phyloP scores from a whole-genome alignment of 1,140 invertebrate species.

The Pissodes strobi region DNA sequence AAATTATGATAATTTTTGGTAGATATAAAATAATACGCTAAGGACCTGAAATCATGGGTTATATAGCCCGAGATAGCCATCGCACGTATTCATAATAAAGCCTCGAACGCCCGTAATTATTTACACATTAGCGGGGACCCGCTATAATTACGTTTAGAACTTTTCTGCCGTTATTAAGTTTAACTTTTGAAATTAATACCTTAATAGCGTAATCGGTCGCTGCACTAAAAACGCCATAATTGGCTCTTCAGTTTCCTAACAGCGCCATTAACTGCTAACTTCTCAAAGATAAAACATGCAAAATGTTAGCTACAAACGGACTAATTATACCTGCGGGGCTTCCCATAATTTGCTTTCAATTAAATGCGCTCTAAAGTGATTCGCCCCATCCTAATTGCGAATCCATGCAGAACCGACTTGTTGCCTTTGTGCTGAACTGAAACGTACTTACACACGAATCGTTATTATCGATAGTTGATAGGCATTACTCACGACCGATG shows the following conservation, averaged over 20 bases:
- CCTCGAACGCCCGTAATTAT: slow-evolving; percentile 24
- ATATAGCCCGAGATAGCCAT: slow-evolving; percentile 15
- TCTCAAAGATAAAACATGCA: slow-evolving; percentile 27
- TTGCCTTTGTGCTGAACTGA: slow-evolving; percentile 6
- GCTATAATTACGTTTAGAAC: slow-evolving; percentile 29
- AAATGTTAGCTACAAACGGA: slow-evolving; percentile 27
- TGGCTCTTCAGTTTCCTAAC: slow-evolving; percentile 33
- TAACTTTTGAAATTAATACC: slow-evolving; percentile 31
- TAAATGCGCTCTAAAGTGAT: slow-evolving; percentile 28
- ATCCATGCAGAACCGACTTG: slow-evolving; percentile 23
- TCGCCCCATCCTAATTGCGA: slow-evolving; percentile 25
- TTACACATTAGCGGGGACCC: slow-evolving; percentile 32
- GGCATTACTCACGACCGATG: too few relatives aligned
- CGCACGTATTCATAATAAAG: slow-evolving; percentile 31
- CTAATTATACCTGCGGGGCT: slow-evolving; percentile 22
- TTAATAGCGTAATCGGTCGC: slow-evolving; percentile 32
- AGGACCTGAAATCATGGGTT: slow-evolving; percentile 23
- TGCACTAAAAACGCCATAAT: slow-evolving; percentile 33
- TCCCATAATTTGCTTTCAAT: slow-evolving; percentile 31
- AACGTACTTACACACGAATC: slow-evolving; percentile 7
- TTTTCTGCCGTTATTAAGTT: slow-evolving; percentile 31
- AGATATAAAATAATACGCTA: slow-evolving; percentile 22
- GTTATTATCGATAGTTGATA: too few relatives aligned
- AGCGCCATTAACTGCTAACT: slow-evolving; percentile 30
- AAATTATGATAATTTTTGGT: slow-evolving; percentile 33